Evolutionary conservation across 2,797 vertebrate genomes (phyloP).

Genomic region (Lepidocolaptes lacrymiger): DNA sequence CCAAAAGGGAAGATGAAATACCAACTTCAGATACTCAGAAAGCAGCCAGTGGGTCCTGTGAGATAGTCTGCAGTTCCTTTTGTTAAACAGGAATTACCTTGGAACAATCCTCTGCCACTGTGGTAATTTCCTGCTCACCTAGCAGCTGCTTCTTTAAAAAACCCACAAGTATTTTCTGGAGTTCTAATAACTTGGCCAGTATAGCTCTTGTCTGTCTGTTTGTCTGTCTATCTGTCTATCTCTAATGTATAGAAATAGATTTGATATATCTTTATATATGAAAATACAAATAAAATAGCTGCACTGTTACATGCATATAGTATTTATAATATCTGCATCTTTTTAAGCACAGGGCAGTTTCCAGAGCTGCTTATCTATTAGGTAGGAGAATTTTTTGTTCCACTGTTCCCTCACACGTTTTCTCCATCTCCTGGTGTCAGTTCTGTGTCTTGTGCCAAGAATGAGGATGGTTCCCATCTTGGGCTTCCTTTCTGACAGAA

Average conservation of each 20-base stretch:
- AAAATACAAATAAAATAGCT: not conserved
- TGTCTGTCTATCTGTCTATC: not conserved
- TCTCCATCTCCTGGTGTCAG: not conserved
- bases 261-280: not conserved
- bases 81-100: not conserved
- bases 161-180: not conserved
- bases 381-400: not conserved
- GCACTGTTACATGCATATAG: not conserved
- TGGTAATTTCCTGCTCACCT: not conserved
- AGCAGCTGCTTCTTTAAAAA: not conserved
- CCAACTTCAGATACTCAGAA: not conserved
- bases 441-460: not conserved
- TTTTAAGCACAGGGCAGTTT: not conserved
- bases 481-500: not conserved
- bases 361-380: not conserved
- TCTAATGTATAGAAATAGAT: not conserved
- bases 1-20: not conserved
- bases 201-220: not conserved
- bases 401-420: not conserved
- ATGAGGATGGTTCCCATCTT: not conserved
- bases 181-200: not conserved
- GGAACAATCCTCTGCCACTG: not conserved
- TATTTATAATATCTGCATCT: not conserved
- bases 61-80: not conserved
- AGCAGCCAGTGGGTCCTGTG: not conserved